Base-by-base conservation (phyloP, 1,140 invertebrate species). In the Heliconius congener region DNA sequence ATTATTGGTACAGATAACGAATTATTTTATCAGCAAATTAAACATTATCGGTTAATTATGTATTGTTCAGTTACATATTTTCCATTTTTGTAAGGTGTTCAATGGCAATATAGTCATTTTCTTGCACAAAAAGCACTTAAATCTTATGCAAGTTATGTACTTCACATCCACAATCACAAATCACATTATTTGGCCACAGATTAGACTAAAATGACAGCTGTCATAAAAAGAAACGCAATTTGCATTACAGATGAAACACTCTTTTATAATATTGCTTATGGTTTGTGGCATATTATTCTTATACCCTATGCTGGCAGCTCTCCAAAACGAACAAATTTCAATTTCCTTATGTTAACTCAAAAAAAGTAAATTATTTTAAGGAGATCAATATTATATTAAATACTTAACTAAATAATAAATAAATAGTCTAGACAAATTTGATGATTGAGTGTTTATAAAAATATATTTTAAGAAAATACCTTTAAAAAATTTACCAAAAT, bases 1-100 rank as follows among this genome's bases (percentile, higher is more conserved):
- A 81, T 87, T 86, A 85, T 52, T 80, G 71, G 39, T 74, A 82
- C 73, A 82, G 78, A 83, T 80, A 80, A 80, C 74, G 79, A 76
- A 77, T 76, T 80, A 76, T 80, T 73, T 76, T 50, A 71, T 71
- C 66, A 74, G 19, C 50, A 57, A 76, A 73, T 60, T 75, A 52
- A 39, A 74, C 75, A 76, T 81, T 70, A 70, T 77, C 46, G 74
- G 75, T 77, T 23, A 76, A n/a, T 39, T 30, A 23, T 76, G 46
- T 77, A 39, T 75, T 75, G 66, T 27, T 80, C 34, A 27, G 66
- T 55, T 23, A 72, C 18, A 66, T 18, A 30, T 30, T 66, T 66
- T 30, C 23, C 60, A 66, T 66, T 66, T 66, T 66, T 27, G n/a
- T 66, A 66, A 66, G 60, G 60, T 66, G 27, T 66, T 55, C 72